Base-by-base conservation (phyloP, 2,797 vertebrate species). In the Betta splendens region DNA sequence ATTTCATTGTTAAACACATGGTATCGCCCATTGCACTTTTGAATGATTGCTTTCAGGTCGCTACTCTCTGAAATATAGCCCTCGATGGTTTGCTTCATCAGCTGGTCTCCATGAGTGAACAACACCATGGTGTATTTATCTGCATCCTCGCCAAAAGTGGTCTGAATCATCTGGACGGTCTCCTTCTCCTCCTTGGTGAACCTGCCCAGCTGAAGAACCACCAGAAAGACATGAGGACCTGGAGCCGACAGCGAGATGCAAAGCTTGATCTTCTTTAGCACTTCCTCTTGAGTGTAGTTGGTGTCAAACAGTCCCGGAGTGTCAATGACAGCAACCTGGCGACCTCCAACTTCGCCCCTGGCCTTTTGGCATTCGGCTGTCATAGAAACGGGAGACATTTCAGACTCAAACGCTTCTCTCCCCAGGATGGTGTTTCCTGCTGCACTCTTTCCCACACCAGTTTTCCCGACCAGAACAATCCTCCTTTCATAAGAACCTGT, bases 81-180 rank as follows among this genome's bases (percentile, higher is more conserved):
- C 17, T 84, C 72, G 1, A 84, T 81, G 38, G 55, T 66, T 18
- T 69, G 79, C 1, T 15, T 46, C 55, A 10, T 59, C 21, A 85
- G 72, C 56, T 77, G 72, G 47, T 86, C 81, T 18, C 69, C 84
- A 3, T 83, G 81, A 9, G 81, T 86, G 63, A 86, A 86, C 45
- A 86, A 13, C 37, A 86, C 66, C 66, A 87, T 77, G 0, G 79
- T 77, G 72, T 72, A 79, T 8, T 64, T 32, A 0, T 44, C 66
- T 15, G 75, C 75, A 2, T 72, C 69, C 36, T 81, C 45, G 0
- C 80, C 78, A 29, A 86, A 86, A 2, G 77, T 79, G 25, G 56
- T 61, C 44, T 83, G 77, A 17, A 86, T 76, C 79, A 79, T 74
- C 31, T 54, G 28, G 21, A 81, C 29, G 0, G 78, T 78, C 2